These are phyloP conservation scores for Lordiphosa collinella DNA, from an alignment of 1,140 invertebrate species.

Conservation along the genomic window DNA sequence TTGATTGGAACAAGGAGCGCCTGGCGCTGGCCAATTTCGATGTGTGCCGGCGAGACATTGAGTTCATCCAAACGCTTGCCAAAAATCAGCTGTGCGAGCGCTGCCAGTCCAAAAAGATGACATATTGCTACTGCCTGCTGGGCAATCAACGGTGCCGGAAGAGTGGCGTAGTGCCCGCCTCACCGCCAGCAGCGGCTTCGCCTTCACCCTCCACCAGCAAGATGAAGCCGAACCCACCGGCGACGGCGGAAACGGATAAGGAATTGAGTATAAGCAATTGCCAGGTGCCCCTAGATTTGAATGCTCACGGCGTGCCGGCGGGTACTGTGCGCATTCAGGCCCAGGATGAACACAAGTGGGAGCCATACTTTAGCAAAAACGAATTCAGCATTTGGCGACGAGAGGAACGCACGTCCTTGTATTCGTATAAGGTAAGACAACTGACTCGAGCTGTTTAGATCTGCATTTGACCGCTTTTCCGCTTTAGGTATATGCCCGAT, in stretches of 20 bases:
- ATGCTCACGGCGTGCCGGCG: constrained; percentile 26
- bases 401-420: constrained; percentile 84
- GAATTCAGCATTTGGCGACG: constrained; percentile 91
- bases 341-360: constrained; percentile 84
- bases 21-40: constrained; percentile 63
- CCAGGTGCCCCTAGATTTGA: constrained; percentile 20
- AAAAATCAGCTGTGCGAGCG: constrained; percentile 79
- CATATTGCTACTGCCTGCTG: constrained; percentile 83
- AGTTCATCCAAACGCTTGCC: constrained; percentile 61
- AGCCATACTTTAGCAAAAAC: constrained; percentile 88
- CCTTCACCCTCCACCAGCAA: constrained; percentile 30
- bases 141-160: constrained; percentile 83
- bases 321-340: constrained; percentile 76
- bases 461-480: neutral
- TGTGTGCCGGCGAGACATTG: constrained; percentile 57
- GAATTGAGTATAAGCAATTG: constrained; percentile 42
- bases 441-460: neutral
- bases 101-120: constrained; percentile 80
- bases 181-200: neutral
- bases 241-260: neutral
- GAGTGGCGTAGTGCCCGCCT: constrained; percentile 63
- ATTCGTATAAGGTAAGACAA: constrained; percentile 86
- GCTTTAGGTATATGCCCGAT: constrained; percentile 86
- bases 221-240: constrained; percentile 5
- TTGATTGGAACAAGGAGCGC: constrained; percentile 69